Base-by-base conservation (phyloP, 2,888 invertebrate genomes). In the Diarsia brunnea region DNA sequence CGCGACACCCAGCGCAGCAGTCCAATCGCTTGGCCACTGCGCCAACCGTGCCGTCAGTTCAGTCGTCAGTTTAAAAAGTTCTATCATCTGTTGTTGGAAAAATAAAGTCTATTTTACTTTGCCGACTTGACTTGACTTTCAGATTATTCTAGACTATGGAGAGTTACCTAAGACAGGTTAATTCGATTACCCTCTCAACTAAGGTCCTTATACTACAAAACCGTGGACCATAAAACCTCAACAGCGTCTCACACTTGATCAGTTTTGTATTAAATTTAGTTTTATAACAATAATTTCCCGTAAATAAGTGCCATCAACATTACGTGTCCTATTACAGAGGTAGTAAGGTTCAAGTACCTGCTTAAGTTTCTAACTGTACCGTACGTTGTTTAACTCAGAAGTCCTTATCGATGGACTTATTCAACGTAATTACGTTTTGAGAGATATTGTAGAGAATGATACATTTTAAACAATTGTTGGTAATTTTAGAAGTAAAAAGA, bases 361-460 rank as follows among this genome's bases (percentile, higher is more conserved):
- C 45, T 83, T 84, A 79, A 79, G 76, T 69, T 63, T 68, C 73
- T 83, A 79, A 84, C 84, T 58, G 86, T 81, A 74, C 43, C 38
- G n/a, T 47, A 53, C n/a, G 63, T 82, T 69, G 71, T 75, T 82
- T 79, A 83, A 78, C 70, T 86, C 70, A 51, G 60, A 63, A 66
- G 60, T 72, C 27, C 77, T 75, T 82, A 85, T 75, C 75, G 69
- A 73, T 82, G 73, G 55, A 78, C 84, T 82, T 79, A 78, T 84
- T 79, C 72, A 67, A 74, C 21, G 69, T 69, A 72, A 81, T 19
- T 79, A 68, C 49, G 69, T 72, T 27, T 53, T 31, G 11, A 14
- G n/a, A 66, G 53, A 68, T 74, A 71, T 68, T 69, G 43, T 67
- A 12, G 24, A n/a, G 45, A 79, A 70, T 53, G 51, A 66, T 51